A percentile compares a stretch with the other conserved stretches of the same genome.
These are phyloP conservation scores for Atrichornis clamosus DNA, from an alignment of 2,113 vertebrate genomes.

Conservation along the genomic window DNA sequence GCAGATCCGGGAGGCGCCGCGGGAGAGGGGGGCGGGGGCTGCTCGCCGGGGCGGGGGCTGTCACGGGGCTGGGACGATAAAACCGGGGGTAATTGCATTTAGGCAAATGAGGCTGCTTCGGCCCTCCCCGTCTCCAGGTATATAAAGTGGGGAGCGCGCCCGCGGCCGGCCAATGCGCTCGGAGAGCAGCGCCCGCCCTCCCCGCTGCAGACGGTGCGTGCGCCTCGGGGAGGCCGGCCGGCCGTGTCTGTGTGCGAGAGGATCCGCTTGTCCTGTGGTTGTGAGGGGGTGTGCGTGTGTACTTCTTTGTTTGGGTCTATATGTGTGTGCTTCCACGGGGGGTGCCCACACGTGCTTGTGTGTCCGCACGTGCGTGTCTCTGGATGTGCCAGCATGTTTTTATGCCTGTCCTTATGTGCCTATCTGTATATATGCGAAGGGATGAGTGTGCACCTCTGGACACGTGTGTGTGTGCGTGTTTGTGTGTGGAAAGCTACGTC, in stretches of 20 bases:
- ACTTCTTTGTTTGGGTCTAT: rapidly evolving
- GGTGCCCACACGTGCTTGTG: rapidly evolving
- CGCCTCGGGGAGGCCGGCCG: background rate
- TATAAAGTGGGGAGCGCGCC: slow-evolving; percentile 69
- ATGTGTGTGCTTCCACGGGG: rapidly evolving
- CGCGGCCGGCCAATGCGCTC: slow-evolving; percentile 2
- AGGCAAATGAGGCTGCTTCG: slow-evolving; percentile 50
- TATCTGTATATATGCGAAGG: background rate
- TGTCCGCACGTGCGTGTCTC: too few species aligned
- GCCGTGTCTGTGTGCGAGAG: background rate
- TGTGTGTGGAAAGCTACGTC: background rate
- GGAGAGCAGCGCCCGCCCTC: background rate
- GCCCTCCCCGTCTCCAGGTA: slow-evolving; percentile 60
- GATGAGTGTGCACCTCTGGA: background rate
- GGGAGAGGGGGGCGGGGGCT: background rate
- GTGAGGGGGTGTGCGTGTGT: background rate
- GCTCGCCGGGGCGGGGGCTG: slow-evolving; percentile 14
- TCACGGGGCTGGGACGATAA: slow-evolving; percentile 52
- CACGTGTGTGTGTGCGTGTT: too few species aligned
- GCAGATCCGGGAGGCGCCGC: background rate
- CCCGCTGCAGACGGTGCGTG: slow-evolving; percentile 19
- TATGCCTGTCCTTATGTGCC: background rate
- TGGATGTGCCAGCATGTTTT: background rate
- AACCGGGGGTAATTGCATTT: slow-evolving; percentile 64
- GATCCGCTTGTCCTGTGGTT: background rate